Percentiles rank a stretch among this genome's conserved stretches.
Conservation (phyloP, 2,113 vertebrate genomes). For the Hyperoodon ampullatus region DNA sequence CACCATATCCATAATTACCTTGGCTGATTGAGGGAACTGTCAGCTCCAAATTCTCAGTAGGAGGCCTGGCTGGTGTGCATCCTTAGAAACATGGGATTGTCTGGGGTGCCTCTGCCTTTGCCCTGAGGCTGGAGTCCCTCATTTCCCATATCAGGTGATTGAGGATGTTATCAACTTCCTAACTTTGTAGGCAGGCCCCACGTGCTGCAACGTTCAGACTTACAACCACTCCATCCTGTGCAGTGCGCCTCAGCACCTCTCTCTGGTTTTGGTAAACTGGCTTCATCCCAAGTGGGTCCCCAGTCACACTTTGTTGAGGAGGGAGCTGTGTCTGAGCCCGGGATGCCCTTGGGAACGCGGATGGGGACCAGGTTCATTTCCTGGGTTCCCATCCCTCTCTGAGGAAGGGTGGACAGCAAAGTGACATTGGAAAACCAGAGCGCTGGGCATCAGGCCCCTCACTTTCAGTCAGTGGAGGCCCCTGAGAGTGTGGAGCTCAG, state of each 20-base stretch:
- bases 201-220: background rate
- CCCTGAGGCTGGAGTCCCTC: background rate
- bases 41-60: background rate
- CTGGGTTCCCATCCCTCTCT: background rate
- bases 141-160: background rate
- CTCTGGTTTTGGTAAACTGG: background rate
- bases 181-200: accelerated
- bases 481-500: accelerated
- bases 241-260: accelerated
- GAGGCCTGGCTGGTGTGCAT: background rate
- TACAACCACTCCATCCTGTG: accelerated
- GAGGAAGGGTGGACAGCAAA: background rate
- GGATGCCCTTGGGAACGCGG: background rate
- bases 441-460: background rate
- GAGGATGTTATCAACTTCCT: background rate
- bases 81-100: background rate
- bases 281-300: background rate
- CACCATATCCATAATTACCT: accelerated
- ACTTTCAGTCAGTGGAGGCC: background rate
- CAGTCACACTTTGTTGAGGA: background rate
- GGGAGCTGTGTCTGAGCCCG: background rate
- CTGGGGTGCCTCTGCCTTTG: too few species aligned
- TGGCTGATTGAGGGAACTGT: accelerated
- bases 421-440: background rate
- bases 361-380: background rate